A percentile compares a stretch with the other conserved stretches of the same genome.
Conservation (phyloP, 2,888 invertebrate species). For the Lasioglossum calceatum region DNA sequence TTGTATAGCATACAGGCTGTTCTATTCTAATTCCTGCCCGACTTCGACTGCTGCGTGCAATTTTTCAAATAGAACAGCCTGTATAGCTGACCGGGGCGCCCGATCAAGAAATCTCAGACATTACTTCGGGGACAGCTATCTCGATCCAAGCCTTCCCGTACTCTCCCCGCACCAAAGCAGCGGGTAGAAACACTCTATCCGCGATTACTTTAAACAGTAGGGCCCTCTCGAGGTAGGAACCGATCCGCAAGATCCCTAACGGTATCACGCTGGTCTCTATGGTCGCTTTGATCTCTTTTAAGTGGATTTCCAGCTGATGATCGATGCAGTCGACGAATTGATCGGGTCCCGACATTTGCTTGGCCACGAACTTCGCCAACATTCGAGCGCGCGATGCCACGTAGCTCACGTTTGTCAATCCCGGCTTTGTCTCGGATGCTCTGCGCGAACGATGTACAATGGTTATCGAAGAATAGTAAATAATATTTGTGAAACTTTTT, state of each 20-base stretch:
- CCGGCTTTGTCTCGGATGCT: slow-evolving; percentile 14
- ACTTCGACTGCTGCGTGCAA: not conserved
- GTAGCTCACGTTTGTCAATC: slow-evolving; percentile 65
- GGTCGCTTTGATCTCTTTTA: slow-evolving; percentile 74
- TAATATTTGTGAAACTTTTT: not conserved
- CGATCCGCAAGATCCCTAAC: slow-evolving; percentile 86
- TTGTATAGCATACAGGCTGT: not conserved
- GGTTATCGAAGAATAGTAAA: not conserved
- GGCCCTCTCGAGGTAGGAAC: slow-evolving; percentile 87
- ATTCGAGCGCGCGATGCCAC: slow-evolving; percentile 73
- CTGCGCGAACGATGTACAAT: not conserved
- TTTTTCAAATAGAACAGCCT: not conserved
- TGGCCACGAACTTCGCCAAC: slow-evolving; percentile 79
- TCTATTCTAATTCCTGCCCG: not conserved
- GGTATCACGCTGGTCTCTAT: slow-evolving; percentile 86
- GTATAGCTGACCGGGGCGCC: not conserved
- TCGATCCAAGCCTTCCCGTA: slow-evolving; percentile 88
- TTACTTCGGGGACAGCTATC: slow-evolving; percentile 85
- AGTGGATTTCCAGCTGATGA: slow-evolving; percentile 79
- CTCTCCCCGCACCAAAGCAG: slow-evolving; percentile 86
- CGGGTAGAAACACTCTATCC: slow-evolving; percentile 88
- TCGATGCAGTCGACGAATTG: slow-evolving; percentile 69
- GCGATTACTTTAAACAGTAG: slow-evolving; percentile 88
- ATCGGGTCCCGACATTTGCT: slow-evolving; percentile 78
- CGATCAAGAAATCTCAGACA: not conserved